Conservation (phyloP, 2,888 invertebrate species). For the Philhelius pedissequus region DNA sequence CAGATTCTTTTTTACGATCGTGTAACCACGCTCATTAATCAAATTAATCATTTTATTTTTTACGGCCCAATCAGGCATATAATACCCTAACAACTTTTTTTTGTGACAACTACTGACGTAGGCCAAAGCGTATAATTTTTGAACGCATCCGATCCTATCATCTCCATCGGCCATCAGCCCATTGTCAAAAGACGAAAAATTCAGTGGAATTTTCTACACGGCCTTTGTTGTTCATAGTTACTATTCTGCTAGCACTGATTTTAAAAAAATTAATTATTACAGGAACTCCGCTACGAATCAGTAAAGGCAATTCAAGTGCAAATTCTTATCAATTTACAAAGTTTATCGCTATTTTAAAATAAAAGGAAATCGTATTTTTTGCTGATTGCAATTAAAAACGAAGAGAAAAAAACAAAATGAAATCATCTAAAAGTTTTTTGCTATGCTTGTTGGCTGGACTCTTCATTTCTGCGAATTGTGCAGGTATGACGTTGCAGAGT, state of each 20-base stretch:
- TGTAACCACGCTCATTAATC: too few relatives aligned
- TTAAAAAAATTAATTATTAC: background rate
- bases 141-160: constrained; percentile 10
- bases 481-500: constrained; percentile 69
- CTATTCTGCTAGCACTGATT: constrained; percentile 31
- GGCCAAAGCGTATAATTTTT: background rate
- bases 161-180: constrained; percentile 22
- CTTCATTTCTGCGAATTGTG: constrained; percentile 71
- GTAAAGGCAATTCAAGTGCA: constrained; percentile 3
- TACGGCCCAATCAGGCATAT: too few relatives aligned
- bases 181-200: constrained; percentile 38
- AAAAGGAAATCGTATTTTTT: background rate
- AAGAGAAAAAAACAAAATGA: constrained; percentile 70
- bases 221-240: constrained; percentile 57
- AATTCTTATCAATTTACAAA: constrained; percentile 13
- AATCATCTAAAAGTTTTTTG: constrained; percentile 73
- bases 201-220: constrained; percentile 56
- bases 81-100: too few relatives aligned
- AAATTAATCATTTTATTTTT: too few relatives aligned
- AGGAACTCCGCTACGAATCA: constrained; percentile 28
- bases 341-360: background rate
- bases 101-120: too few relatives aligned
- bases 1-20: too few relatives aligned
- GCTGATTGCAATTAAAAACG: background rate
- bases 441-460: constrained; percentile 74